Evolutionary conservation across 2,797 vertebrate species (phyloP), one percentile per base, ranked within the genome.

Genomic region (Alcedo atthis): DNA sequence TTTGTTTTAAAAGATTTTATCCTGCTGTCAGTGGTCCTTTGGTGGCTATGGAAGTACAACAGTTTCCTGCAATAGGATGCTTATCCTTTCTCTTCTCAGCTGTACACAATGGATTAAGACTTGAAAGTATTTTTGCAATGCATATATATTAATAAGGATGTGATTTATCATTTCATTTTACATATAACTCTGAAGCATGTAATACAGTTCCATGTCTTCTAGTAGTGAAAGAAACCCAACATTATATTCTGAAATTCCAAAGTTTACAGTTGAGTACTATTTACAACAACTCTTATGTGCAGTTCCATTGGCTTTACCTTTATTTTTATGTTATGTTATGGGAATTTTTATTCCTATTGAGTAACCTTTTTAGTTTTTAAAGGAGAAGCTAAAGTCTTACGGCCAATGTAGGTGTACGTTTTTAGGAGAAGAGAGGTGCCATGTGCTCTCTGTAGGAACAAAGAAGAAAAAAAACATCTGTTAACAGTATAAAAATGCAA

Each of bases 401-500:
- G 0, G 85, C 78, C 94, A 95, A 46, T 87, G 85, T 93, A 96
- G 89, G 89, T 87, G 48, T 89, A 66, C 55, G 0, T 91, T 92
- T 96, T 95, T 94, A 90, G 94, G 73, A 95, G 93, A 86, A 94
- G 90, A 93, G 94, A 95, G 93, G 71, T 93, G 94, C 81, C 93
- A 80, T 94, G 88, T 85, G 96, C 96, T 95, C 83, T 96, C 96
- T 96, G 94, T 95, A 93, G 91, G 91, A 89, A 96, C 54, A 96
- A 96, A 96, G 92, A 96, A 96, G 87, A 96, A 95, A 96, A 89
- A 96, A 89, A 96, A 93, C 61, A 87, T 71, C 90, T 94, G 94
- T 96, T 96, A 96, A 96, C 51, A 93, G 90, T n/a, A 55, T 71
- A 55, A 87, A 94, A 92, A 89, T 80, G 58, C 88, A 88, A 89